Conservation (phyloP, 2,797 vertebrate genomes). For the Centropyge bicolor region DNA sequence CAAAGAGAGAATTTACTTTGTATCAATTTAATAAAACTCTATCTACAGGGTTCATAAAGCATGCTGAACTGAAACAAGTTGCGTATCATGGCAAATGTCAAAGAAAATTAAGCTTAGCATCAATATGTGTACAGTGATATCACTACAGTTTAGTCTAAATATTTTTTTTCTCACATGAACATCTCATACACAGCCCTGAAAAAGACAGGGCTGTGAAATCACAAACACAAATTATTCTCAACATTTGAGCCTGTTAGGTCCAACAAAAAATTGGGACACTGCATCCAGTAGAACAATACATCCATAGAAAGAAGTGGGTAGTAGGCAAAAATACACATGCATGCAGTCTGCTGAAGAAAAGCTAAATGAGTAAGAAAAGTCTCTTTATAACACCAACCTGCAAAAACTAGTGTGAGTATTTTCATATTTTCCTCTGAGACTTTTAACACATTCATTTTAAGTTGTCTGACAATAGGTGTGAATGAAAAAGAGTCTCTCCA, state of each 20-base stretch:
- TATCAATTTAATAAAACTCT: background rate
- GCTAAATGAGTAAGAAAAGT: background rate
- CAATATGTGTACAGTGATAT: too few relatives aligned
- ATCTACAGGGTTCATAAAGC: background rate
- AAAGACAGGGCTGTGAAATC: background rate
- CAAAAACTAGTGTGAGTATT: background rate
- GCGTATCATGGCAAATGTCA: background rate
- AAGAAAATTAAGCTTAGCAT: too few relatives aligned
- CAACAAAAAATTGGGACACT: background rate
- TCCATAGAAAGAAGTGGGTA: background rate
- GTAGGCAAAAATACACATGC: background rate
- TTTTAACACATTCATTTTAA: background rate
- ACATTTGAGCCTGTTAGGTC: background rate
- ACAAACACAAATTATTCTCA: background rate
- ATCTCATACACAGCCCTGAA: background rate
- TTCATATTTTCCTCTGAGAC: background rate
- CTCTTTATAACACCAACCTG: background rate
- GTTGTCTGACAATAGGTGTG: background rate
- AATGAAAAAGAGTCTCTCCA: background rate
- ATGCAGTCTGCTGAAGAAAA: background rate
- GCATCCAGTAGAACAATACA: background rate
- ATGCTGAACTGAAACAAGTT: background rate
- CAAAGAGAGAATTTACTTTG: too few relatives aligned
- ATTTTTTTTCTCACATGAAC: background rate
- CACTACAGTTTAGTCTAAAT: background rate